Evolutionary conservation across 2,888 invertebrate species (phyloP), one percentile per base, ranked within the genome.

Genomic region (Nesidiocoris tenuis): DNA sequence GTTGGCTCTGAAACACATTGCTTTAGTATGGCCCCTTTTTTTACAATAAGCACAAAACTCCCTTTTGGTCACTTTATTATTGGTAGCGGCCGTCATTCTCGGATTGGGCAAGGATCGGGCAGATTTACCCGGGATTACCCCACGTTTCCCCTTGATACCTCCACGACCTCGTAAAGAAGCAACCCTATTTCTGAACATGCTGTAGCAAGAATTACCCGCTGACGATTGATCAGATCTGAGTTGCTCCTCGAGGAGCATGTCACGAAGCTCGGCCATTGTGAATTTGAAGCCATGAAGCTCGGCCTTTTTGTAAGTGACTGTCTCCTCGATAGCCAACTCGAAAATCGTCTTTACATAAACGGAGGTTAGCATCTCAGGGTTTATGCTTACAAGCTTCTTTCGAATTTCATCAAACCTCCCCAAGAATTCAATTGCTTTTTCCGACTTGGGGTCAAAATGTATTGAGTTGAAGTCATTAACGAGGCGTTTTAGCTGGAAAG

Each of bases 211-310:
- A 18, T 22, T 22, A 1, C 18, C 12, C 1, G 18, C 16, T 3
- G 56, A 67, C 12, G 67, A 12, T 18, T 23, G 25, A 2, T 39
- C 66, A 17, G 18, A 7, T 17, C 66, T 25, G 56, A 68, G 57
- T 7, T 68, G 68, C 68, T 71, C 71, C 71, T 7, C 61, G 7
- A 61, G 71, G 61, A 71, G 18, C 71, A 71, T 71, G 61, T 71
- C 71, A 12, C 61, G 2, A 7, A 71, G 18, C 24, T 71, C 71
- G 2, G 71, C n/a, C 16, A 61, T 3, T 1, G 71, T 18, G 61
- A 71, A 71, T 3, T 23, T 61, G 18, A 61, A 71, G 5, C 18
- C 12, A 3, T 61, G 59, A 18, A 71, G 59, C 24, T 71, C 61
- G 17, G 71, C 71, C 71, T 71, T 71, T n/a, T 21, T 1, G 54